These are phyloP conservation scores for Sycophaga agraensis DNA, from an alignment of 1,140 invertebrate genomes.

Conservation along the genomic window DNA sequence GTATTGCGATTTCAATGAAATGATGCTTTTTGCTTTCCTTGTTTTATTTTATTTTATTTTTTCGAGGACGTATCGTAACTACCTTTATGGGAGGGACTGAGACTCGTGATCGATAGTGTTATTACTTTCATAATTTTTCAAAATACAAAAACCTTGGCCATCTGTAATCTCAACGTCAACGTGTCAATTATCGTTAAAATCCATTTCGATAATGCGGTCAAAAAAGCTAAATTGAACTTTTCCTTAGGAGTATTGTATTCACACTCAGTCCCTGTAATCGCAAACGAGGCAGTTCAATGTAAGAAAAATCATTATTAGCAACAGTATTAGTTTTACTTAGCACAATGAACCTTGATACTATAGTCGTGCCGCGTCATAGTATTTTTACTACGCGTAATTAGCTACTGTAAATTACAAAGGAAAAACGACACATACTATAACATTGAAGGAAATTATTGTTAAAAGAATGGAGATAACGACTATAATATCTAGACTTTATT, in stretches of 20 bases:
- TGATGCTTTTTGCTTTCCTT: constrained; percentile 13
- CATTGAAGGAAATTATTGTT: background rate
- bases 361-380: background rate
- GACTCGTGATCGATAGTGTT: background rate
- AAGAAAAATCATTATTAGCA: constrained; percentile 16
- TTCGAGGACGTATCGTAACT: background rate
- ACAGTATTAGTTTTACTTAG: constrained; percentile 33
- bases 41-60: background rate
- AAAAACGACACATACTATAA: background rate
- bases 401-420: constrained; percentile 20
- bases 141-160: background rate
- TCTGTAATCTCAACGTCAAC: constrained; percentile 11
- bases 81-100: constrained; percentile 1
- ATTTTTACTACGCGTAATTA: constrained; percentile 10
- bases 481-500: constrained; percentile 9
- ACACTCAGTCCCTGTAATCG: constrained; percentile 4
- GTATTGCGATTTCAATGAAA: constrained; percentile 10
- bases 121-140: background rate
- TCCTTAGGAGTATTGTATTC: background rate
- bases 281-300: constrained; percentile 1
- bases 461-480: background rate
- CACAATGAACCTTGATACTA: constrained; percentile 19
- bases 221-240: background rate
- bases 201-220: background rate
- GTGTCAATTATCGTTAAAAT: constrained; percentile 25